Conservation (phyloP, 37 sponge, comb jelly and placozoan species). For the Ephydatia muelleri region DNA sequence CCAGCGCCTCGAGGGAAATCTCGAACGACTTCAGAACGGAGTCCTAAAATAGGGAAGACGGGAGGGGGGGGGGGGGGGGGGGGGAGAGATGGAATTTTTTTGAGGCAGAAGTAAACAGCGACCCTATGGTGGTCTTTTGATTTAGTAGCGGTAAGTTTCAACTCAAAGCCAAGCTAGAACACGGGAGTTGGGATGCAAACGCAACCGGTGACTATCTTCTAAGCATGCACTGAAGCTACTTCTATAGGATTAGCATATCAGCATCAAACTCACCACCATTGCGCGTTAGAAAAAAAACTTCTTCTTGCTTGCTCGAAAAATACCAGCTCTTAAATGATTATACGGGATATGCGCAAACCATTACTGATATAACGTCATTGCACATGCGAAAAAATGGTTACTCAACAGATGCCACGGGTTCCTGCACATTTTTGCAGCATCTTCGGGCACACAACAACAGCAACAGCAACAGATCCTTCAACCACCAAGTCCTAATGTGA, state of each 20-base stretch:
- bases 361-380: background rate
- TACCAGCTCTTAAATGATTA: background rate
- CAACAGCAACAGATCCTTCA: background rate
- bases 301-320: background rate
- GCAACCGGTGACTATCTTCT: too few relatives aligned
- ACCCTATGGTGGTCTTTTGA: too few relatives aligned
- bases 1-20: conserved; percentile 64
- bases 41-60: conserved; percentile 27
- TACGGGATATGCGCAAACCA: background rate
- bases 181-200: too few relatives aligned
- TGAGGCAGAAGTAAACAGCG: too few relatives aligned
- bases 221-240: too few relatives aligned
- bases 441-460: too few relatives aligned
- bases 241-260: too few relatives aligned
- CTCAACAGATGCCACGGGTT: background rate
- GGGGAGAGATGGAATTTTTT: background rate
- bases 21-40: conserved; percentile 48
- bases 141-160: too few relatives aligned
- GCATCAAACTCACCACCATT: too few relatives aligned
- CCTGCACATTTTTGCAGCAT: background rate
- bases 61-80: too few relatives aligned
- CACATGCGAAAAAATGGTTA: background rate
- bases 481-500: background rate
- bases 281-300: background rate
- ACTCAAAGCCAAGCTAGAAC: too few relatives aligned